Percentiles rank a stretch among this genome's conserved stretches.
Conservation (phyloP, 2,888 invertebrate genomes). For the Orchesellides sinensis region DNA sequence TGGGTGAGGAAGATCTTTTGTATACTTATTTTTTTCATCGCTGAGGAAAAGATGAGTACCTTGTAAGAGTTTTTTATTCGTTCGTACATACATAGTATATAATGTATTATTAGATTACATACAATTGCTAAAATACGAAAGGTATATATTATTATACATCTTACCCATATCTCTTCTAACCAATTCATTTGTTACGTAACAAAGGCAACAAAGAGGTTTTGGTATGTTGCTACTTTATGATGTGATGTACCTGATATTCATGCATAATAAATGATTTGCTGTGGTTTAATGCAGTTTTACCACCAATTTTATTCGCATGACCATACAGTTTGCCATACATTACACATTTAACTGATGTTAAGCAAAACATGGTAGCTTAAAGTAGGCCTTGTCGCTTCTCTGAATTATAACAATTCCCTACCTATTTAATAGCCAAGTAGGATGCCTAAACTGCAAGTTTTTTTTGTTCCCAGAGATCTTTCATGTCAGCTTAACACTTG, state of each 20-base stretch:
- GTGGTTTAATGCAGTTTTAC: slow-evolving; percentile 59
- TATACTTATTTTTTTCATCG: too few relatives aligned
- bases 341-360: not conserved
- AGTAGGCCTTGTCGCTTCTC: slow-evolving; percentile 56
- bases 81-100: too few relatives aligned
- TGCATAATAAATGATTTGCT: too few relatives aligned
- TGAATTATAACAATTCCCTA: slow-evolving; percentile 50
- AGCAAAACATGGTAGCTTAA: not conserved
- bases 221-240: not conserved
- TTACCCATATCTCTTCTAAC: not conserved
- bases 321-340: slow-evolving; percentile 49
- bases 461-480: slow-evolving; percentile 17
- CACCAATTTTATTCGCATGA: slow-evolving; percentile 50
- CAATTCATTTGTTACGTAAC: slow-evolving; percentile 24
- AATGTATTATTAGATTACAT: too few relatives aligned
- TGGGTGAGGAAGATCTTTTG: too few relatives aligned
- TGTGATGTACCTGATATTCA: slow-evolving; percentile 24
- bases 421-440: too few relatives aligned
- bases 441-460: slow-evolving; percentile 16
- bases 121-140: too few relatives aligned
- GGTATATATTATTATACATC: not conserved
- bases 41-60: too few relatives aligned
- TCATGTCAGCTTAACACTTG: slow-evolving; percentile 9
- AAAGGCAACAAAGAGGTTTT: not conserved
- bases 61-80: too few relatives aligned